These are phyloP conservation scores for Pogona vitticeps DNA, from an alignment of 2,113 vertebrate species.

Conservation along the genomic window DNA sequence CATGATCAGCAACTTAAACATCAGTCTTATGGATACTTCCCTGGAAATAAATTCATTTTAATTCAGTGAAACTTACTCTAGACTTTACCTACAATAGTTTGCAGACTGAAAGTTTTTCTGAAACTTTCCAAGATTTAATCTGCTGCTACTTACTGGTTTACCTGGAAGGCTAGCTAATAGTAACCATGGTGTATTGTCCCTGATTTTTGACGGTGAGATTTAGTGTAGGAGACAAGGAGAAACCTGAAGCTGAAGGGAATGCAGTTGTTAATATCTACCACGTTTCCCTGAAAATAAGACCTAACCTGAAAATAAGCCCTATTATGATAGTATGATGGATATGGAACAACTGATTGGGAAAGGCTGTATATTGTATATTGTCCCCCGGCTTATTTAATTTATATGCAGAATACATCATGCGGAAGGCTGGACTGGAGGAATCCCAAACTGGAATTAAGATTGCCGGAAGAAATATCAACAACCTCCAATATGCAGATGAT, in stretches of 20 bases:
- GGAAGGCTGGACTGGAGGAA: too few species aligned
- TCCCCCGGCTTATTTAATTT: too few species aligned
- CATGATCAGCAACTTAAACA: neutral
- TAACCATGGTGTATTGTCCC: neutral
- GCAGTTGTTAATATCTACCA: neutral
- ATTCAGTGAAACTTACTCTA: neutral
- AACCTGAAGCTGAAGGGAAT: neutral
- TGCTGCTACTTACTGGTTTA: neutral
- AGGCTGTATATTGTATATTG: too few species aligned
- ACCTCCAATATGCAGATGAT: too few species aligned
- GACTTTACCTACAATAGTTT: neutral
- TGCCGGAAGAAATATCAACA: too few species aligned
- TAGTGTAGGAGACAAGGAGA: neutral
- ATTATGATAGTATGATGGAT: too few species aligned
- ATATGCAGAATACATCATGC: too few species aligned
- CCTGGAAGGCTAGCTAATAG: neutral
- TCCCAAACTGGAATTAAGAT: too few species aligned
- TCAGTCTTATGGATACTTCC: neutral
- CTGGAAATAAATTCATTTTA: conserved; percentile 9
- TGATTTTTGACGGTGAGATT: neutral
- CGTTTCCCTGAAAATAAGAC: too few species aligned
- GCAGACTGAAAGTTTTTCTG: neutral
- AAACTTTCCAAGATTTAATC: neutral
- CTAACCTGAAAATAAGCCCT: too few species aligned
- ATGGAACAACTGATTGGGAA: too few species aligned